Base-by-base conservation (phyloP, 2,888 invertebrate genomes). In the Gastrophysa polygoni region DNA sequence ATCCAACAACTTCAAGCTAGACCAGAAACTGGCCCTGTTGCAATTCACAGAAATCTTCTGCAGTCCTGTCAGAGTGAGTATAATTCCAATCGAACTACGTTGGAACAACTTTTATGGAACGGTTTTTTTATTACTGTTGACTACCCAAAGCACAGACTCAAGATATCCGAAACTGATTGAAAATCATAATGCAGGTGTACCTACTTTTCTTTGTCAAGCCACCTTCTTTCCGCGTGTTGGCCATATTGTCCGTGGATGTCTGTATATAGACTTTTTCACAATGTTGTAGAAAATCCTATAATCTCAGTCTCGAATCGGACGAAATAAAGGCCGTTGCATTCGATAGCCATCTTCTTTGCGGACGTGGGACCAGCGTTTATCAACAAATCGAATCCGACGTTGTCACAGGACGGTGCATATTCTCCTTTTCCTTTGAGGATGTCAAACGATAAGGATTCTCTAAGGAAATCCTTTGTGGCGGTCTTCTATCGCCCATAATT, bases 341-440 rank as follows among this genome's bases (percentile, higher is more conserved):
- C 58, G 61, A 64, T 64, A 58, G 56, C 61, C 64, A 32, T 57
- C 61, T 55, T 61, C 62, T 62, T 65, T 61, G 57, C 62, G 54
- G 60, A 62, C 62, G 60, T 62, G 48, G 62, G 21, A 49, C 28
- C 14, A 28, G 57, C 57, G 65, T 65, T 65, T 65, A 65, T 65
- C 65, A 62, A 62, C 65, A 62, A 62, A 65, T 65, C 62, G 62
- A 65, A 65, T 57, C 56, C 24, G 46, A 64, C 48, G 64, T 32
- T 32, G 32, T 7, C 32, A 11, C 11, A 32, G 11, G 32, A 32
- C 32, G 32, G 28, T 32, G 10, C 32, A 32, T 32, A 32, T 32
- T 11, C 24, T 32, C 10, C 10, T 32, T 14, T 34, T 51, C 11
- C 20, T 28, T 51, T 24, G 17, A 16, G 32, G 44, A 44, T 16